A percentile compares a stretch with the other conserved stretches of the same genome.
Evolutionary conservation across 2,113 vertebrate genomes (phyloP).

Genomic region (Heloderma charlesbogerti): DNA sequence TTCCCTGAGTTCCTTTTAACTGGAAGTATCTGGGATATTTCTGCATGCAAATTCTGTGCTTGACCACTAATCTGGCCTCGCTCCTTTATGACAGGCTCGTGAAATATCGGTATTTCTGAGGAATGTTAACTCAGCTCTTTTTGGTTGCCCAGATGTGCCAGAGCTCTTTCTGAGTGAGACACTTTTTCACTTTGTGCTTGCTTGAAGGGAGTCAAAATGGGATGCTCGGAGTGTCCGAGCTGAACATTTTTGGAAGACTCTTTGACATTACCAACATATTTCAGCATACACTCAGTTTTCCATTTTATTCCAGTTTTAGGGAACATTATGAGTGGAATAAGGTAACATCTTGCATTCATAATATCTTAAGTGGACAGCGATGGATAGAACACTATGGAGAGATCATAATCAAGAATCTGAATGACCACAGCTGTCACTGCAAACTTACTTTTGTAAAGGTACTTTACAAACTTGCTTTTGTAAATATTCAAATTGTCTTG

Average conservation of each 20-base stretch:
- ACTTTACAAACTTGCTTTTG: slow-evolving; percentile 88
- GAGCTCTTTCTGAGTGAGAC: not conserved
- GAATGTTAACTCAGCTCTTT: not conserved
- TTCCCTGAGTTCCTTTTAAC: not conserved
- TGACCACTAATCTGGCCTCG: not conserved
- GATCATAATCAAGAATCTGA: slow-evolving; percentile 91
- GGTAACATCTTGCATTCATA: slow-evolving; percentile 98
- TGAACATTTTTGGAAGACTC: not conserved
- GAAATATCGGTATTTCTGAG: not conserved
- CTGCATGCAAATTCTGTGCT: not conserved
- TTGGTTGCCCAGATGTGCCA: not conserved
- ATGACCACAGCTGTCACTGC: slow-evolving; percentile 87
- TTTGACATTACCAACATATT: not conserved
- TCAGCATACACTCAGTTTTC: not conserved
- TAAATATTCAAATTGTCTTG: slow-evolving; percentile 70
- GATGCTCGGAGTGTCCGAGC: not conserved
- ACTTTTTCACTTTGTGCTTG: not conserved
- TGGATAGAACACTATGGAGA: slow-evolving; percentile 99
- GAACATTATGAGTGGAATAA: slow-evolving; percentile 99
- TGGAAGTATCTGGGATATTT: not conserved
- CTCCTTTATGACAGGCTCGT: not conserved
- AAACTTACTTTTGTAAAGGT: slow-evolving; percentile 98
- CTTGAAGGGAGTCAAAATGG: not conserved
- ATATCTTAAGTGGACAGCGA: slow-evolving; percentile 95
- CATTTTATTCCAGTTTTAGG: slow-evolving; percentile 75